Conservation (phyloP, 2,797 vertebrate species). For the Hyperoplus immaculatus region DNA sequence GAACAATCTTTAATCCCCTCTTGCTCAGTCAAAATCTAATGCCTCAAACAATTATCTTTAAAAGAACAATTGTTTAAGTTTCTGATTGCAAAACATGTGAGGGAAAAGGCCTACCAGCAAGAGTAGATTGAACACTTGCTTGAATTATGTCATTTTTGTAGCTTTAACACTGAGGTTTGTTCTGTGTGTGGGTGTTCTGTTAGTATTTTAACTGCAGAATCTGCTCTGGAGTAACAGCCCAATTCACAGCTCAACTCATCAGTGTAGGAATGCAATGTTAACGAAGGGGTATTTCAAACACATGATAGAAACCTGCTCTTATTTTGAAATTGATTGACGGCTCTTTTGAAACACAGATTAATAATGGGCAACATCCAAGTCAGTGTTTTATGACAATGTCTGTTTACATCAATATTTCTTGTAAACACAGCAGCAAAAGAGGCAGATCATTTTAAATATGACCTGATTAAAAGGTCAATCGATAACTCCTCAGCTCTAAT, state of each 20-base stretch:
- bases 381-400: not conserved
- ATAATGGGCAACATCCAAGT: not conserved
- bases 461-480: not conserved
- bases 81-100: constrained; percentile 30
- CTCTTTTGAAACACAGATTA: not conserved
- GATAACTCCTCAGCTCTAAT: not conserved
- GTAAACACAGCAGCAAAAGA: not conserved
- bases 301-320: constrained; percentile 16
- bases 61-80: constrained; percentile 45
- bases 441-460: not conserved
- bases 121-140: constrained; percentile 23
- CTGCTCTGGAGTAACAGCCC: not conserved
- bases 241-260: constrained; percentile 1
- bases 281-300: not conserved
- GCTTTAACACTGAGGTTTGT: constrained; percentile 4
- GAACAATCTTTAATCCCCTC: constrained; percentile 61
- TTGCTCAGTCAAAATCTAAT: constrained; percentile 27
- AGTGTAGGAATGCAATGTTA: not conserved
- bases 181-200: not conserved
- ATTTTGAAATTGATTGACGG: not conserved
- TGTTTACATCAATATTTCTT: not conserved
- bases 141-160: constrained; percentile 10
- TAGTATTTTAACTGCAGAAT: no score
- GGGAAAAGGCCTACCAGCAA: not conserved
- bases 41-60: constrained; percentile 36